Base-by-base conservation (phyloP, 2,113 vertebrate species). In the Brachyistius frenatus region DNA sequence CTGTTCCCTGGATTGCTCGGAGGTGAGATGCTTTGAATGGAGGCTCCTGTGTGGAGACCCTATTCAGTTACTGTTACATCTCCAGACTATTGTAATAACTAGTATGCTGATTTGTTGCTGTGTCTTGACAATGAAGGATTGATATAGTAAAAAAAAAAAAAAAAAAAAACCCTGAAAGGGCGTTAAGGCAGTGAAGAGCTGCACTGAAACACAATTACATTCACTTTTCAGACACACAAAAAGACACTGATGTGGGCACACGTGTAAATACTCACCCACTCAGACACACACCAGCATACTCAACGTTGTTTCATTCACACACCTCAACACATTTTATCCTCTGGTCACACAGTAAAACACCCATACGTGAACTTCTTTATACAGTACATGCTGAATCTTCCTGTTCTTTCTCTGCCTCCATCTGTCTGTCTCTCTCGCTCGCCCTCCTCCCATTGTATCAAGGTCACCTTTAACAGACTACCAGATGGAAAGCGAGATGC, bases 1-100 rank as follows among this genome's bases (percentile, higher is more conserved):
- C 89, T 89, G 87, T 91, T 92, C 81, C 81, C 41, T 50, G n/a
- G 46, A 37, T 35, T 52, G 78, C 44, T 78, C 13, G 11, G 65
- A 87, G 83, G 71, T 66, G 73, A 78, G 75, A 75, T 63, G 74
- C 81, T 85, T 75, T 81, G 65, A 78, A 76, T 70, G 79, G 73
- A 69, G 66, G 3, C 72, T 46, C 23, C 9, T 50, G 13, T 35
- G 37, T 0, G 33, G 52, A 74, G 49, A 32, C 39, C 9, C 23
- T 2, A 33, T 54, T 41, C 47, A 54, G 1, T 37, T 61, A 57
- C 15, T 23, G 30, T 77, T 63, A 4, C 35, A 55, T 9, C 36
- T 37, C 58, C 2, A 50, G 36, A 44, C 62, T 10, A 4, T 13
- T n/a, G 13, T 50, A 46, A n/a, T 49, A 14, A 47, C 66, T 9